Base-by-base conservation (phyloP, 2,888 invertebrate genomes). In the Nemoura dubitans region DNA sequence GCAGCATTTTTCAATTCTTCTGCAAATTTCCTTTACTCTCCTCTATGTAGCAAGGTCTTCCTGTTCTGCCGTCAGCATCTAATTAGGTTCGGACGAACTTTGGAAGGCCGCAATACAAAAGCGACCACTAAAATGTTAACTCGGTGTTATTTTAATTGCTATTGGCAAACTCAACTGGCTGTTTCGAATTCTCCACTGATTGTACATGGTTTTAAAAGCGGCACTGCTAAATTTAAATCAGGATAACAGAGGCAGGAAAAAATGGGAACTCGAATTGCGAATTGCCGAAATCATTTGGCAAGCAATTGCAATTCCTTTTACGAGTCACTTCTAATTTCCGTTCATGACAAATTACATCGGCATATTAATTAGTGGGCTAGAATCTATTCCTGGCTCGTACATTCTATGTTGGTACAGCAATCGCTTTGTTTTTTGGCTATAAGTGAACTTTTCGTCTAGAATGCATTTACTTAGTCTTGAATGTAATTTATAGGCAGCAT, bases 91-190 rank as follows among this genome's bases (percentile, higher is more conserved):
- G 16, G 36, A 6, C 5, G 36, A 36, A 36, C 36, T 36, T 36
- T 36, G 25, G 25, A 76, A 30, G 43, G 83, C 30, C 10, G 83
- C 21, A 83, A 43, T n/a, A 83, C 83, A 83, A 83, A 78, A 42
- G 43, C 83, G 42, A 26, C 26, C 42, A 83, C n/a, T 43, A 78
- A 78, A 78, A 42, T 83, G 83, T 83, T 83, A 83, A 83, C 36
- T 42, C 83, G 43, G 16, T 42, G 83, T 83, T 83, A 83, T 83
- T 83, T 83, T 83, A 83, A 83, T 83, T 83, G 83, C 42, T 30
- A 2, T 83, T 83, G 83, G 83, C 83, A 2, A 42, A 2, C 43
- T 16, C 0, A 26, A 30, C 36, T 16, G 42, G 27, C 42, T 83
- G 83, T 83, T 83, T 83, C 5, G 36, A 26, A 83, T 83, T 42